These are phyloP conservation scores for Stercorarius parasiticus DNA, from an alignment of 2,113 vertebrate species.

Conservation along the genomic window DNA sequence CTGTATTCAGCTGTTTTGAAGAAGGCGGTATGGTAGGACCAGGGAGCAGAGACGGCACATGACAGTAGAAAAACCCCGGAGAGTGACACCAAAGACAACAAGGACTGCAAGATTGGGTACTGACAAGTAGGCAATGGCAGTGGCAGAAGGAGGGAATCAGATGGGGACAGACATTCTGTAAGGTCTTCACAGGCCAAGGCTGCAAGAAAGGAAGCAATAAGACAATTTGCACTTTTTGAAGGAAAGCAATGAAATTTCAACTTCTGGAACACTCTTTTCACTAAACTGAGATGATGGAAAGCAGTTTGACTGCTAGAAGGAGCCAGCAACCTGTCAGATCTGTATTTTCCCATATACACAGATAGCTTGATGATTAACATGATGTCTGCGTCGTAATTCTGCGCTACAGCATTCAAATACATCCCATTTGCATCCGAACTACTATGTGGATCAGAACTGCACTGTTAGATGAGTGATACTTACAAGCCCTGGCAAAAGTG, in stretches of 20 bases:
- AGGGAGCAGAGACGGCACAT: not conserved
- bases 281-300: not conserved
- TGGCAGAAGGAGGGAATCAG: not conserved
- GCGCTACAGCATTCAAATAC: not conserved
- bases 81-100: not conserved
- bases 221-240: not conserved
- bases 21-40: not conserved
- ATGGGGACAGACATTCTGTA: not conserved
- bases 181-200: not conserved
- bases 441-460: not conserved
- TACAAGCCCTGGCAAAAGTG: not conserved
- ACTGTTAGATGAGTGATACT: not conserved
- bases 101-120: not conserved
- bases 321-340: not conserved
- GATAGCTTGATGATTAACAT: not conserved
- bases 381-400: not conserved
- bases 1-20: not conserved
- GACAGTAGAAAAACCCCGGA: not conserved
- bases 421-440: not conserved
- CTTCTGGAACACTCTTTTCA: not conserved
- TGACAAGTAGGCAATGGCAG: not conserved
- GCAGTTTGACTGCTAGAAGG: not conserved
- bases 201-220: not conserved
- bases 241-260: not conserved
- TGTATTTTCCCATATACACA: not conserved